Percentiles rank a stretch among this genome's conserved stretches.
phyloP scores from a whole-genome alignment of 2,888 invertebrate genomes.

The Heterodera filipjevi region DNA sequence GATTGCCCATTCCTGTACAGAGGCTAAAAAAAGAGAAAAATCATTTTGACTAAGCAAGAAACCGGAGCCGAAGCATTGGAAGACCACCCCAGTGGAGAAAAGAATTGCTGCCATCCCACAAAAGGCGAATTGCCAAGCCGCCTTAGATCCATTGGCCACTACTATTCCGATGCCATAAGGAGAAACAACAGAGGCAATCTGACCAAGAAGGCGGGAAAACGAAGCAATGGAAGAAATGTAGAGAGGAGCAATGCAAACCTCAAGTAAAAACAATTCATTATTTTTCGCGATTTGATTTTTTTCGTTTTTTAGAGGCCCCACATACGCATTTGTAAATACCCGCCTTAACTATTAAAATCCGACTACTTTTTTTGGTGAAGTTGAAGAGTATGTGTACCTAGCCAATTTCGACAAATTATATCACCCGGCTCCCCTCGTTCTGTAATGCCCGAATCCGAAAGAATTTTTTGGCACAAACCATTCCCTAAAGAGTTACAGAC shows the following conservation, averaged over 20 bases:
- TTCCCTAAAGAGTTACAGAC: too few relatives aligned
- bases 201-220: conserved; percentile 59
- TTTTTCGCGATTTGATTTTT: too few relatives aligned
- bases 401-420: too few relatives aligned
- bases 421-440: too few relatives aligned
- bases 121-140: conserved; percentile 60
- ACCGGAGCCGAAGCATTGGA: conserved; percentile 62
- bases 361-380: too few relatives aligned
- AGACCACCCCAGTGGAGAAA: conserved; percentile 57
- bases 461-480: too few relatives aligned
- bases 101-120: conserved; percentile 52
- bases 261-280: conserved; percentile 45
- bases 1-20: conserved; percentile 34
- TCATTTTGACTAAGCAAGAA: neutral
- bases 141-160: conserved; percentile 46
- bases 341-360: too few relatives aligned
- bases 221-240: conserved; percentile 63
- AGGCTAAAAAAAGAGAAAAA: conserved; percentile 25
- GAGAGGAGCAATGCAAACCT: conserved; percentile 61
- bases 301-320: too few relatives aligned
- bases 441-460: too few relatives aligned
- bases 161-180: conserved; percentile 4
- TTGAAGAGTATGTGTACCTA: too few relatives aligned
- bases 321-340: too few relatives aligned
- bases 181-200: conserved; percentile 56